A percentile compares a stretch with the other conserved stretches of the same genome.
Evolutionary conservation across 2,797 vertebrate species (phyloP).

Genomic region (Melanitta fusca): DNA sequence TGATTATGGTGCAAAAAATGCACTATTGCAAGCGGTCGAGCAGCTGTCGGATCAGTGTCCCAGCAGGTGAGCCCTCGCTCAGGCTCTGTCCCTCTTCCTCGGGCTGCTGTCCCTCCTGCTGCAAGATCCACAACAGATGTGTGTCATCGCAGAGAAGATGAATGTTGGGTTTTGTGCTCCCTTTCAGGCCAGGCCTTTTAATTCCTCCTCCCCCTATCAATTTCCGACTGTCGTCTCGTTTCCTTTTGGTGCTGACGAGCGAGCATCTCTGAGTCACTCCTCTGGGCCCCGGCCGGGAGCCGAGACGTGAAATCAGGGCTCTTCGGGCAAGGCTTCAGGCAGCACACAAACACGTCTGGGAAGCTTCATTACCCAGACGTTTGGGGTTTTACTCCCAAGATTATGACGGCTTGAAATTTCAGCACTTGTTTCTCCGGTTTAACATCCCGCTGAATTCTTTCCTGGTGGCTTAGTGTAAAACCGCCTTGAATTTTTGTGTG

Average conservation of each 20-base stretch:
- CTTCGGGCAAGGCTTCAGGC: not conserved
- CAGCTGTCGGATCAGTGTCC: not conserved
- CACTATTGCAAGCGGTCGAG: not conserved
- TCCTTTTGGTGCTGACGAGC: not conserved
- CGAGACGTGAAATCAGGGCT: not conserved
- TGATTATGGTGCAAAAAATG: not conserved
- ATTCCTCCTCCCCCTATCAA: not conserved
- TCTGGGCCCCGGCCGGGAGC: too few relatives aligned
- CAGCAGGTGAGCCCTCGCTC: not conserved
- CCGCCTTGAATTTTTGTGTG: rapidly evolving
- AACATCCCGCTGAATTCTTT: not conserved
- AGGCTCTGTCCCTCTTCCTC: too few relatives aligned
- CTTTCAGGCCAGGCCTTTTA: not conserved
- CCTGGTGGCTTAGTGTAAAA: not conserved
- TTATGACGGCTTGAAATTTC: rapidly evolving
- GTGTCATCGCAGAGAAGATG: not conserved
- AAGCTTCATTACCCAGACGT: not conserved
- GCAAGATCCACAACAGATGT: not conserved
- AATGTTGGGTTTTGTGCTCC: not conserved
- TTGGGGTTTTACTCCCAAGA: not conserved
- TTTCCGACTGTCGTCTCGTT: not conserved
- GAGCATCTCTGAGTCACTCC: too few relatives aligned
- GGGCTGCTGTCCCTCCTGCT: not conserved
- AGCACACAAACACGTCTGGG: rapidly evolving
- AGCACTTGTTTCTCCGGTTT: not conserved